Base-by-base conservation (phyloP, 1,140 invertebrate species). In the Archegozetes longisetosus region DNA sequence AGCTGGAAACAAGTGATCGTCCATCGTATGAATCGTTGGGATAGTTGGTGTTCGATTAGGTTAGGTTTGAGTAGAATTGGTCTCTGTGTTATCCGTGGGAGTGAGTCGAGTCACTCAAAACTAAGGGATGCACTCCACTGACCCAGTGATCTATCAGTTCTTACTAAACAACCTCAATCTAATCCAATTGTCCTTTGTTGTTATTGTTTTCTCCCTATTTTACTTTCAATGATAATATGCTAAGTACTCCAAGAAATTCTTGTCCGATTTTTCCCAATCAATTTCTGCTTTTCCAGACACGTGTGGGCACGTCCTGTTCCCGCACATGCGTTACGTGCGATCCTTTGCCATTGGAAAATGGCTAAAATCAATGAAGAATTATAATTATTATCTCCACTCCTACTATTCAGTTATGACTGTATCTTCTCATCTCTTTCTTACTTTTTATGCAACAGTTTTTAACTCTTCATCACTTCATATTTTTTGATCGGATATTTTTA, bases 1-100 rank as follows among this genome's bases (percentile, higher is more conserved):
- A 27, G 58, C 58, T 9, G 50, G 53, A 27, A 60, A 55, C 4
- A 54, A 22, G 28, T 53, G 58, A 13, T 60, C 58, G 27, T 60
- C 58, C 58, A 60, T 60, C 49, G 26, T 58, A 25, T 49, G 40
- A 54, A 25, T 54, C 13, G 22, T 28, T 20, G 25, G 22, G 17
- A n/a, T 2, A 48, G 17, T 48, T 48, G n/a, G n/a, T n/a, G n/a
- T n/a, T n/a, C n/a, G n/a, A n/a, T n/a, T n/a, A n/a, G n/a, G n/a
- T n/a, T n/a, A n/a, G n/a, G n/a, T n/a, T n/a, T n/a, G 14, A 51
- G 14, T 23, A 23, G 14, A 51, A 51, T n/a, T 20, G 40, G 12
- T n/a, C 40, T 47, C n/a, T 47, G 12, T 12, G 40, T 13, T 13
- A 47, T 47, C 40, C 40, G n/a, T 13, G n/a, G 12, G 40, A 47